Conservation (phyloP, 2,797 vertebrate species). For the Anniella stebbinsi region DNA sequence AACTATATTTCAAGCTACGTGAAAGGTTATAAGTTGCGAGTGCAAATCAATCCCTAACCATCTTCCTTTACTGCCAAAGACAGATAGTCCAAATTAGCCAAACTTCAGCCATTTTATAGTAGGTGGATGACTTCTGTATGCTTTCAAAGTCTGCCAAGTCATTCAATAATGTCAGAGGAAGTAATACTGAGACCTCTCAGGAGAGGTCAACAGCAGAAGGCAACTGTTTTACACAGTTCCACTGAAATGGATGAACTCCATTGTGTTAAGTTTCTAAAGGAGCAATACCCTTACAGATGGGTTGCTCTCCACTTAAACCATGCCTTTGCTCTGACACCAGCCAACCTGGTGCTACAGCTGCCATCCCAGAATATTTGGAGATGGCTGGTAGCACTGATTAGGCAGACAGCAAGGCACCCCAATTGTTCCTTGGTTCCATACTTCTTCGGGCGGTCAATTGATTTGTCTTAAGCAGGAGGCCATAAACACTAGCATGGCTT, state of each 20-base stretch:
- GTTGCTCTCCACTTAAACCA: background rate
- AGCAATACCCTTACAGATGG: too few relatives aligned
- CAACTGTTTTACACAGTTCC: background rate
- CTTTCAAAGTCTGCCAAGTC: background rate
- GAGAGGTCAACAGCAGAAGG: background rate
- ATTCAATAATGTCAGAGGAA: background rate
- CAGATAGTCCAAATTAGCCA: background rate
- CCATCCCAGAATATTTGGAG: background rate
- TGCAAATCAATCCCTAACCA: accelerated
- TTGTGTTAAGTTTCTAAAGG: accelerated
- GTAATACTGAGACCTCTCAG: background rate
- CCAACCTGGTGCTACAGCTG: background rate
- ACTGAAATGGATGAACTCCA: background rate
- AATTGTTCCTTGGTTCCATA: background rate
- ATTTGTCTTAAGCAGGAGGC: background rate
- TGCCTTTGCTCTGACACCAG: background rate
- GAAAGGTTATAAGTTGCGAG: conserved; percentile 13
- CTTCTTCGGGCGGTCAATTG: background rate
- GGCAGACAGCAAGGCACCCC: background rate
- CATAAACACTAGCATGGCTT: background rate
- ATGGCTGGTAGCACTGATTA: background rate
- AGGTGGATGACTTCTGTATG: background rate
- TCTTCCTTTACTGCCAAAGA: background rate
- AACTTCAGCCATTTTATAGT: background rate
- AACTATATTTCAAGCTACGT: conserved; percentile 9